Percentiles rank a stretch among this genome's conserved stretches.
Evolutionary conservation across 2,113 vertebrate species (phyloP).

Genomic region (Danio rerio): DNA sequence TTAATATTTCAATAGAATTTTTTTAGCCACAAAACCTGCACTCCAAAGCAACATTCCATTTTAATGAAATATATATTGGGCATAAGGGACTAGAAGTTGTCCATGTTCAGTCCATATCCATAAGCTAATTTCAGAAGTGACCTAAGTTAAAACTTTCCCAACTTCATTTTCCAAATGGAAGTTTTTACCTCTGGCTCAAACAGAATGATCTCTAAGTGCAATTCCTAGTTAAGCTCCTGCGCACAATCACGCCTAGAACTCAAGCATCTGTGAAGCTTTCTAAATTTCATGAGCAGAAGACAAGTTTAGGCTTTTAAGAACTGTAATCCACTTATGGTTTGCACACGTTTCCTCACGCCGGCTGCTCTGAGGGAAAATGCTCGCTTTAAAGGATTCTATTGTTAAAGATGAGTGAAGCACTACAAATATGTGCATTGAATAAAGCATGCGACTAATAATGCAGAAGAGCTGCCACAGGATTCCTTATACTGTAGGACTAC

Average conservation of each 20-base stretch:
- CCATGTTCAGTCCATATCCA: background rate
- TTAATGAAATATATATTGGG: background rate
- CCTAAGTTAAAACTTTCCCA: slow-evolving; percentile 3
- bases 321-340: slow-evolving; percentile 29
- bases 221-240: slow-evolving; percentile 51
- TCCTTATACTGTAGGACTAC: background rate
- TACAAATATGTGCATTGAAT: slow-evolving; percentile 53
- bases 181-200: slow-evolving; percentile 26
- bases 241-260: slow-evolving; percentile 45
- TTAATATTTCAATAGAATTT: background rate
- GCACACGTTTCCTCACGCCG: slow-evolving; percentile 18
- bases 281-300: slow-evolving; percentile 64
- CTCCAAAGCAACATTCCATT: background rate
- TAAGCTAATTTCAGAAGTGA: background rate
- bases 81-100: background rate
- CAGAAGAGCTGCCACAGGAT: slow-evolving; percentile 13
- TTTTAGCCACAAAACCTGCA: background rate
- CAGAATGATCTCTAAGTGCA: slow-evolving; percentile 51
- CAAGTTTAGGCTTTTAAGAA: slow-evolving; percentile 60
- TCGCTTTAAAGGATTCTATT: slow-evolving; percentile 40
- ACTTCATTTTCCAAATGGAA: slow-evolving; percentile 10
- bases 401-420: slow-evolving; percentile 33
- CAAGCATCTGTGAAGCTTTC: slow-evolving; percentile 53
- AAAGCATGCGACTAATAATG: slow-evolving; percentile 55
- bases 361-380: background rate